Base-by-base conservation (phyloP, 2,797 vertebrate genomes). In the Huso huso region DNA sequence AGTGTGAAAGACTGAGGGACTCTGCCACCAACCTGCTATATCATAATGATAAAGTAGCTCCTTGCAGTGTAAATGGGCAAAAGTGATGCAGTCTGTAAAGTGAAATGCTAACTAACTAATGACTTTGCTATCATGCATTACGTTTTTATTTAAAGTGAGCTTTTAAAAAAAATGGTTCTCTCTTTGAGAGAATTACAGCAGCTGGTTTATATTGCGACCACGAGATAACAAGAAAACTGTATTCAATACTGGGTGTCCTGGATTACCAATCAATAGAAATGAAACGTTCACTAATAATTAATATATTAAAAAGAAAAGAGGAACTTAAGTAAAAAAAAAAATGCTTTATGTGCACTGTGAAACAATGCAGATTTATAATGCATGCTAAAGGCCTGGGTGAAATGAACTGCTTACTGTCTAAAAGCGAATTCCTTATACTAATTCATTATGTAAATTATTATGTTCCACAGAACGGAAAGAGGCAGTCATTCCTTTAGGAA, bases 1-100 rank as follows among this genome's bases (percentile, higher is more conserved):
- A 86, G 84, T 89, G 86, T 89, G 86, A 84, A 86, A 73, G 74
- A 83, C 86, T 86, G 83, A 85, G 83, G 86, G 90, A 85, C 82
- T 37, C 37, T 79, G 79, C 71, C 37, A 82, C 74, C 82, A 84
- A 84, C 84, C 84, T 84, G 82, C 84, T 87, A 80, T 80, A 87
- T 89, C 85, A 85, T 87, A 74, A 87, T 85, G 83, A 88, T 88
- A 81, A 79, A 89, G 87, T 84, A 83, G 80, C 71, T 72, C 76
- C 75, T 84, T 80, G 81, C 79, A 78, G 64, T 64, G 51, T 66
- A 76, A 78, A 78, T 79, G 74, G 75, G 59, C 62, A 69, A 75
- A 76, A 71, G 63, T 85, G 84, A 78, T 84, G 79, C 82, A 87
- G 83, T 80, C 79, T 75, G 48, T 65, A 62, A 62, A 62, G 59